Conservation (phyloP, 2,888 invertebrate genomes). For the Rhynchonema sp. region DNA sequence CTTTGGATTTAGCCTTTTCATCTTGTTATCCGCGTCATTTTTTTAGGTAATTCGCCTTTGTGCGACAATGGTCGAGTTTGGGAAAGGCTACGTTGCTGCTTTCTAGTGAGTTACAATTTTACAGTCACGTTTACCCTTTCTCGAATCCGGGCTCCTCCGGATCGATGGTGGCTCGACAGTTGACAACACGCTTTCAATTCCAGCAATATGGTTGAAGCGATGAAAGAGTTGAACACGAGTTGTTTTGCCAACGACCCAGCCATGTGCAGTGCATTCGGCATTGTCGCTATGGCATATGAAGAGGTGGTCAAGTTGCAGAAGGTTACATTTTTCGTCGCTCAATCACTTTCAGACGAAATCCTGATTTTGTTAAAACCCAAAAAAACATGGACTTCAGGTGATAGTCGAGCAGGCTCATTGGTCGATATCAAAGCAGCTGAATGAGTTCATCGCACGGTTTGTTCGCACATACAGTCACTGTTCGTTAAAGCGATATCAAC, state of each 20-base stretch:
- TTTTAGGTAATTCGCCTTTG: slow-evolving; percentile 57
- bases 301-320: slow-evolving; percentile 86
- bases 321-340: slow-evolving; percentile 21
- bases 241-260: slow-evolving; percentile 67
- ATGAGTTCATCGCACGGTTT: slow-evolving; percentile 69
- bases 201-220: slow-evolving; percentile 45
- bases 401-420: slow-evolving; percentile 74
- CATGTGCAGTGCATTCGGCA: slow-evolving; percentile 51
- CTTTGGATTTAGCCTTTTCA: no score
- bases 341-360: neutral
- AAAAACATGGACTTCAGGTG: slow-evolving; percentile 38
- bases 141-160: neutral
- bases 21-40: neutral
- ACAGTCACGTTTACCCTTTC: neutral
- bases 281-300: slow-evolving; percentile 55
- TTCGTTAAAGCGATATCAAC: no score
- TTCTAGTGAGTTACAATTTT: slow-evolving; percentile 49
- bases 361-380: no score
- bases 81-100: slow-evolving; percentile 72
- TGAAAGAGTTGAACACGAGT: slow-evolving; percentile 61
- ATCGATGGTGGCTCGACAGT: neutral
- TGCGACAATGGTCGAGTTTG: slow-evolving; percentile 68
- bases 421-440: slow-evolving; percentile 70
- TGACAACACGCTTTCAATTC: slow-evolving; percentile 16
- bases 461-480: slow-evolving; percentile 21